Conservation (phyloP, 1,140 invertebrate genomes). For the Caenorhabditis briggsae region DNA sequence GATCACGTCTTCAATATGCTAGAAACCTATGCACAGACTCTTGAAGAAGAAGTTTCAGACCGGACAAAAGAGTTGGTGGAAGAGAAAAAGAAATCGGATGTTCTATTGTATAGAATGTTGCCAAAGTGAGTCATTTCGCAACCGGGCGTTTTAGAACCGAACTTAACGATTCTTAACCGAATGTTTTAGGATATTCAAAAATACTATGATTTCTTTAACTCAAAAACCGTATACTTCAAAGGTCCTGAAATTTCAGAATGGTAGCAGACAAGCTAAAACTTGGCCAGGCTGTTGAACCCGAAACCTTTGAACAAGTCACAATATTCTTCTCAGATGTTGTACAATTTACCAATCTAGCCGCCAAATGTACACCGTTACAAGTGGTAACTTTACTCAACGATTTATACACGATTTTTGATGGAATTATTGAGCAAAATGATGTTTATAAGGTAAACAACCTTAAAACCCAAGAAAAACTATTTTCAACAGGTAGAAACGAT, state of each 20-base stretch:
- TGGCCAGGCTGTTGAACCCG: conserved; percentile 76
- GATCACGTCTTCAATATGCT: conserved; percentile 67
- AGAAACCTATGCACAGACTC: conserved; percentile 67
- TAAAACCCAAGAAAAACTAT: background rate
- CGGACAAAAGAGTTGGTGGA: conserved; percentile 92
- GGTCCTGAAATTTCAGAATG: conserved; percentile 68
- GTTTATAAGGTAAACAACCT: conserved; percentile 84
- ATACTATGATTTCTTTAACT: too few relatives aligned
- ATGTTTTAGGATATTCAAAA: too few relatives aligned
- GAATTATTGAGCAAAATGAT: conserved; percentile 84
- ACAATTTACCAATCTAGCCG: conserved; percentile 87
- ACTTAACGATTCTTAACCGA: conserved; percentile 76
- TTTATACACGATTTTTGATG: conserved; percentile 87
- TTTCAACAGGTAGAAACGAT: conserved; percentile 64
- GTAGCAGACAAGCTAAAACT: conserved; percentile 77
- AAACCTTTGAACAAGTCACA: conserved; percentile 74
- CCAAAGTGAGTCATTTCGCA: conserved; percentile 84
- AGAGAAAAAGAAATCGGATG: conserved; percentile 95
- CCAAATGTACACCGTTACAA: conserved; percentile 65
- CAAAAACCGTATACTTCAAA: too few relatives aligned
- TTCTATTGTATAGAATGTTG: conserved; percentile 89
- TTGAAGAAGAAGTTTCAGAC: conserved; percentile 90
- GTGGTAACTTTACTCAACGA: conserved; percentile 87
- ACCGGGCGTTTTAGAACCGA: conserved; percentile 30
- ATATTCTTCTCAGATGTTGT: conserved; percentile 93